These are phyloP conservation scores for Lasioglossum oenotherae DNA, from an alignment of 2,888 invertebrate genomes.

Conservation along the genomic window DNA sequence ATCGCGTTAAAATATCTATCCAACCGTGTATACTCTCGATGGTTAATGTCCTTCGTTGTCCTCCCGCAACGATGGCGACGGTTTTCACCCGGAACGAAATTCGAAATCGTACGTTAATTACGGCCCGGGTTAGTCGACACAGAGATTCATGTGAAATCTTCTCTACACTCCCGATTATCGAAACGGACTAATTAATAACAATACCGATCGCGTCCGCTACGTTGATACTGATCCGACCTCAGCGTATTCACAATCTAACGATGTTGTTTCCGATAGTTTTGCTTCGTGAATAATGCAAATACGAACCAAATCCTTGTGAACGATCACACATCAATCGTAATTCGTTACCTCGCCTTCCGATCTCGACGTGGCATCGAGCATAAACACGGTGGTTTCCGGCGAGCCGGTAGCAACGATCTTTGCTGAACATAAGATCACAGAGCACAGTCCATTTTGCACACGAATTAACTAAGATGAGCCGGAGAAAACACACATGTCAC, in stretches of 20 bases:
- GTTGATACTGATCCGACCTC: neutral
- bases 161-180: neutral
- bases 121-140: neutral
- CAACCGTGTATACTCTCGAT: neutral
- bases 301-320: neutral
- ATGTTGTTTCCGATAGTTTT: neutral
- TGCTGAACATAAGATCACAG: conserved; percentile 13
- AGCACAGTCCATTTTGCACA: conserved; percentile 37
- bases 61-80: neutral
- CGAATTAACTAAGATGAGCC: neutral
- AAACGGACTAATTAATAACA: neutral
- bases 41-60: neutral
- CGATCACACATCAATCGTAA: neutral
- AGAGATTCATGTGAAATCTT: neutral
- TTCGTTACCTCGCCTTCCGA: neutral
- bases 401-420: neutral
- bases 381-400: neutral
- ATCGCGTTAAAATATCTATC: conserved; percentile 48
- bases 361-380: neutral
- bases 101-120: neutral
- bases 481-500: conserved; percentile 34
- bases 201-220: neutral
- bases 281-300: neutral
- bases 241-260: neutral
- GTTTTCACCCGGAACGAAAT: neutral